Evolutionary conservation across 2,888 invertebrate species (phyloP).

Genomic region (Timema cristinae): DNA sequence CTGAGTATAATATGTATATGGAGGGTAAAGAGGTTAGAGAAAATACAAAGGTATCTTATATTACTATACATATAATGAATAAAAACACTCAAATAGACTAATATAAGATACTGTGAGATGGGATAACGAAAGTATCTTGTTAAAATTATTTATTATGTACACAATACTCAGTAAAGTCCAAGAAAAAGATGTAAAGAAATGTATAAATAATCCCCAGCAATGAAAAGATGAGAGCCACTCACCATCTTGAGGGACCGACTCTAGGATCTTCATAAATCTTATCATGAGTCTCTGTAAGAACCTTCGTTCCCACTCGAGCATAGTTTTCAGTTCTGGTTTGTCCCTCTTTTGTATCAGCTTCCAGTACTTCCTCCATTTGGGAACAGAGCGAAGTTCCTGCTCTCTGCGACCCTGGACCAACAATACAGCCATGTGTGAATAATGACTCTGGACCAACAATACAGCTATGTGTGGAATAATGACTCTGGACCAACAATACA

Average conservation of each 20-base stretch:
- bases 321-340: constrained; percentile 64
- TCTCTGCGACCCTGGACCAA: constrained; percentile 65
- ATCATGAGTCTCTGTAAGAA: constrained; percentile 83
- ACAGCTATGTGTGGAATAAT: no score
- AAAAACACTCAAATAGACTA: no score
- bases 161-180: no score
- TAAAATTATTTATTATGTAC: no score
- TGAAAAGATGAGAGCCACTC: constrained; percentile 40
- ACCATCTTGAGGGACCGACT: constrained; percentile 64
- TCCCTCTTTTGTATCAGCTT: constrained; percentile 83
- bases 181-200: background rate
- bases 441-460: background rate
- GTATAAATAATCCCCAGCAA: background rate
- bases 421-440: background rate
- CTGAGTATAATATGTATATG: no score
- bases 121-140: no score
- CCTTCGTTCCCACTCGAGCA: constrained; percentile 76
- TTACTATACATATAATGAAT: no score
- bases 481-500: constrained; percentile 47
- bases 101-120: no score
- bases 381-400: constrained; percentile 77
- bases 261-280: constrained; percentile 79
- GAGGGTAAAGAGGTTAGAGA: no score
- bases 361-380: constrained; percentile 92
- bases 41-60: no score